Evolutionary conservation across 2,113 vertebrate genomes (phyloP), one percentile per base, ranked within the genome.

Genomic region (Heterotilapia buettikoferi): DNA sequence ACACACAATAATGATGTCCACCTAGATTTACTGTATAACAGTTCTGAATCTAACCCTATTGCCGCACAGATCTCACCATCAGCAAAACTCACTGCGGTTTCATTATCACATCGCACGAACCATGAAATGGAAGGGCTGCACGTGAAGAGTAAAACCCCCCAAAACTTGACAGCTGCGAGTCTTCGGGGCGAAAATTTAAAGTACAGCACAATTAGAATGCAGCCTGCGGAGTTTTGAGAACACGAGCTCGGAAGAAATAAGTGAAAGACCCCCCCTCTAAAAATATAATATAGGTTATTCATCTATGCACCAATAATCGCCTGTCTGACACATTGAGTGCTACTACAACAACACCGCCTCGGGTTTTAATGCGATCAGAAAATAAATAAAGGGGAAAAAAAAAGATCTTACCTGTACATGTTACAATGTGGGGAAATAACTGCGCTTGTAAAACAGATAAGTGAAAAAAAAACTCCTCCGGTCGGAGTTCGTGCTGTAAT

Each of bases 351-450:
- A 54, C 61, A 63, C 19, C 50, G 38, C 90, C 54, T 52, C 29
- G 11, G 43, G 59, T 83, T 63, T 40, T 29, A 36, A 84, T 33
- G 85, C 80, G 81, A 83, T 47, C 29, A 4, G 5, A 66, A 63
- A 86, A 61, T 7, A 45, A 81, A 56, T 19, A 19, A 29, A 43
- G 7, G 14, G 29, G 12, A 10, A 9, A 40, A 43, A 43, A 7
- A 31, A 63, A 54, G 2, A 43, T 84, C 94, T 94, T 93, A 95
- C 94, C 95, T 95, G 33, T 89, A 31, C 47, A n/a, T 83, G 24
- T 71, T 10, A 78, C 24, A 80, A 84, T 52, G 71, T 76, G 12
- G 10, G 4, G 19, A 24, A 56, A 21, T 50, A 85, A 31, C 10
- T 68, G 84, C 61, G 50, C 85, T 85, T 66, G 43, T 38, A 31